These are phyloP conservation scores for Ommatoiulus sabulosus DNA, from an alignment of 2,888 invertebrate species.

Conservation along the genomic window DNA sequence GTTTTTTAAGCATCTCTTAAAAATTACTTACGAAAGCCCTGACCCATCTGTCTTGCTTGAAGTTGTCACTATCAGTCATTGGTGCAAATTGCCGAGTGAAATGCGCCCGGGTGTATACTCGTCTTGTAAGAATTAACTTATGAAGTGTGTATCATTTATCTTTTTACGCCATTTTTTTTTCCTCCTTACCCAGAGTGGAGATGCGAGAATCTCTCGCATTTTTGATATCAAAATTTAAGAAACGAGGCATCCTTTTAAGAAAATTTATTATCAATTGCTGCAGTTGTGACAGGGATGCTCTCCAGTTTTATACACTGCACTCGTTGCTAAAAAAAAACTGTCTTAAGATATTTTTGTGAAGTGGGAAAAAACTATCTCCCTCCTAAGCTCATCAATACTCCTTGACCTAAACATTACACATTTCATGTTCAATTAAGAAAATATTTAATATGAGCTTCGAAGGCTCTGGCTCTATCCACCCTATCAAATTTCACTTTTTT, in stretches of 20 bases:
- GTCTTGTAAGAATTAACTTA: constrained; percentile 54
- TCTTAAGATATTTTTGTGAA: neutral
- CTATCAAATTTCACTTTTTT: constrained; percentile 10
- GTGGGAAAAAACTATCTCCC: neutral
- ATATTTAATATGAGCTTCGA: constrained; percentile 47
- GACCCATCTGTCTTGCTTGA: constrained; percentile 54
- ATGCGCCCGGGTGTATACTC: constrained; percentile 45
- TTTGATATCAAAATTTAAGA: constrained; percentile 48
- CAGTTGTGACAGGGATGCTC: constrained; percentile 45
- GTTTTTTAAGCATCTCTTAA: constrained; percentile 53
- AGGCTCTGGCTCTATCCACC: neutral
- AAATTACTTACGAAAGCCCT: constrained; percentile 46
- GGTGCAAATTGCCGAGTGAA: constrained; percentile 54
- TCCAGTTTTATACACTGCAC: neutral
- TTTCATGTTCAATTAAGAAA: constrained; percentile 55
- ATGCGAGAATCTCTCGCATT: constrained; percentile 12
- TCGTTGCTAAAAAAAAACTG: neutral
- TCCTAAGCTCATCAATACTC: constrained; percentile 5
- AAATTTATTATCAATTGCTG: constrained; percentile 44
- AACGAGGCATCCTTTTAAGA: constrained; percentile 49
- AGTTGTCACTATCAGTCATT: constrained; percentile 53
- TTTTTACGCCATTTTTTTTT: constrained; percentile 51
- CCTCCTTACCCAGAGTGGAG: neutral
- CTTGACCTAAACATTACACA: constrained; percentile 48
- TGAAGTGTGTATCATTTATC: constrained; percentile 55